Evolutionary conservation across 2,888 invertebrate genomes (phyloP).

Genomic region (Lepidonotus clava): DNA sequence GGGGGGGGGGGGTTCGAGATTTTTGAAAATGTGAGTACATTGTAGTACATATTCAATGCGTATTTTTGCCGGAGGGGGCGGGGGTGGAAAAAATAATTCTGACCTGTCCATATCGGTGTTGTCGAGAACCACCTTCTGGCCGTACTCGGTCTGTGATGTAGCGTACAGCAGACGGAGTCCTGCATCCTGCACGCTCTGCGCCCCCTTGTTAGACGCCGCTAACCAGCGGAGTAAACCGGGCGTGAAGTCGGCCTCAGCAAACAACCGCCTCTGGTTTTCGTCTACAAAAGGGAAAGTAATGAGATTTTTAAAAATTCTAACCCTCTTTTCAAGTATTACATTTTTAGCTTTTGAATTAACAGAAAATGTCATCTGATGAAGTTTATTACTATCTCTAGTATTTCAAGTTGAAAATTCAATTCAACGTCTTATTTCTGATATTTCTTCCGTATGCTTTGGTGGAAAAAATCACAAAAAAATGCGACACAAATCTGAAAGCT

Average conservation of each 20-base stretch:
- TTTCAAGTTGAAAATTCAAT: no score
- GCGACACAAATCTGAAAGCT: no score
- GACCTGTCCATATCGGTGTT: conserved; percentile 66
- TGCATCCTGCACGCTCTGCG: conserved; percentile 67
- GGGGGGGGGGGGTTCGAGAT: no score
- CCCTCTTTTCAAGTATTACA: background rate
- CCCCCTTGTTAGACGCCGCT: conserved; percentile 69
- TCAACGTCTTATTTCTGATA: no score
- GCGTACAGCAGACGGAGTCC: conserved; percentile 69
- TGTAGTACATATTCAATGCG: no score
- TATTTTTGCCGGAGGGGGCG: no score
- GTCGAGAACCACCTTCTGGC: conserved; percentile 67
- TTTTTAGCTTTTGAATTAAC: background rate
- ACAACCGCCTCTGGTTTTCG: conserved; percentile 68
- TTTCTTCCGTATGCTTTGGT: no score
- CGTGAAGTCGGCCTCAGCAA: conserved; percentile 65
- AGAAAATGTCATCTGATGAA: background rate
- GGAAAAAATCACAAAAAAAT: no score
- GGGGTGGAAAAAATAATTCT: no score
- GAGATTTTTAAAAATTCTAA: background rate
- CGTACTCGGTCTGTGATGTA: conserved; percentile 69
- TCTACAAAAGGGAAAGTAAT: conserved; percentile 60
- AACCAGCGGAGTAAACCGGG: conserved; percentile 67
- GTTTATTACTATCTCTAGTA: background rate
- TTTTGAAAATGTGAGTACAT: no score